These are phyloP conservation scores for Sesamia inferens DNA, from an alignment of 2,888 invertebrate species.

Conservation along the genomic window DNA sequence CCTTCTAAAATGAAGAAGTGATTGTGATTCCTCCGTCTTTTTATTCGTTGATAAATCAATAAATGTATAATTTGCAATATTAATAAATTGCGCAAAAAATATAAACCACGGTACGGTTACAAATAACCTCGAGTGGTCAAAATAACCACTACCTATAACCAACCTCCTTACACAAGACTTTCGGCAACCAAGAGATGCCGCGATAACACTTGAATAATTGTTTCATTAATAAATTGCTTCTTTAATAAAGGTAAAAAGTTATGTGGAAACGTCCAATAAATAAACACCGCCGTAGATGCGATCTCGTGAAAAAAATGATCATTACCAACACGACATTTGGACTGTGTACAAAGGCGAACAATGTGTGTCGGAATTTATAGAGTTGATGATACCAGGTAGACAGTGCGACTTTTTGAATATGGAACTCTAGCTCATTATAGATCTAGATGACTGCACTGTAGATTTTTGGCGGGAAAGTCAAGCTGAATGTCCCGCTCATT, in stretches of 20 bases:
- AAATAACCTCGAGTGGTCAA: neutral
- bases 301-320: constrained; percentile 81
- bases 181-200: constrained; percentile 72
- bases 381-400: constrained; percentile 59
- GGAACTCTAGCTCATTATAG: too few relatives aligned
- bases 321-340: constrained; percentile 77
- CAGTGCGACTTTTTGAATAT: too few relatives aligned
- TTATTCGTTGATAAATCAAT: neutral
- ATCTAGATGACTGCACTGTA: too few relatives aligned
- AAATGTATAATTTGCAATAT: neutral
- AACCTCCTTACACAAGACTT: constrained; percentile 47
- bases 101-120: neutral
- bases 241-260: constrained; percentile 81
- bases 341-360: constrained; percentile 72
- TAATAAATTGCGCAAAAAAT: neutral
- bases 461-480: too few relatives aligned
- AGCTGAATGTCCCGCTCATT: too few relatives aligned
- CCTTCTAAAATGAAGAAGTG: too few relatives aligned
- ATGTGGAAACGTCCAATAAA: constrained; percentile 76
- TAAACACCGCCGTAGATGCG: constrained; percentile 80
- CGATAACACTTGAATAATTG: constrained; percentile 85
- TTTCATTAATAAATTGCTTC: constrained; percentile 87
- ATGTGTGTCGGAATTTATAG: constrained; percentile 60
- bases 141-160: constrained; percentile 13
- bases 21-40: too few relatives aligned